phyloP scores from a whole-genome alignment of 2,888 invertebrate species.

The Rotaria sp. region DNA sequence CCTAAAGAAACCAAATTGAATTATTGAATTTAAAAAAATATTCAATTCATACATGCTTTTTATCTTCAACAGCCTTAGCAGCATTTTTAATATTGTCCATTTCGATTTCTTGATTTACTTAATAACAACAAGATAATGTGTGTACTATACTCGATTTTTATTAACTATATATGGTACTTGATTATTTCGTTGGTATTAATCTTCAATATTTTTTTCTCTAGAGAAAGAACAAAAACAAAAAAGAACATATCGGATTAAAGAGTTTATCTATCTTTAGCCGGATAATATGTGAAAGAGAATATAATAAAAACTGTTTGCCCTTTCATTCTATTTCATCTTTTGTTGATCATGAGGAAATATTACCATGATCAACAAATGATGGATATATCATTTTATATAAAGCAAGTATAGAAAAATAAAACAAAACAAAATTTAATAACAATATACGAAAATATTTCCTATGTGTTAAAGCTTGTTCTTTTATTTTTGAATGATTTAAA shows the following conservation, averaged over 20 bases:
- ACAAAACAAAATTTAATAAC: no score
- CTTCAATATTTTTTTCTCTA: background rate
- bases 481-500: no score
- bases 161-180: background rate
- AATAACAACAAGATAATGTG: background rate
- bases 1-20: background rate
- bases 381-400: background rate
- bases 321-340: background rate
- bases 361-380: background rate
- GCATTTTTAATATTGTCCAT: background rate
- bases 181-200: background rate
- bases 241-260: background rate
- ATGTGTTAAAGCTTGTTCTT: no score
- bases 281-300: background rate
- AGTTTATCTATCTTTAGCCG: background rate
- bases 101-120: background rate
- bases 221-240: background rate
- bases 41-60: background rate
- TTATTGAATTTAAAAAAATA: background rate
- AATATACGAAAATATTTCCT: no score
- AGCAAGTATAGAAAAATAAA: background rate
- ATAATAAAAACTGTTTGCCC: background rate
- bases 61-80: background rate
- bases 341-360: background rate
- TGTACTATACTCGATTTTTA: background rate